Base-by-base conservation (phyloP, 2,113 vertebrate genomes). In the Tyrannus savana region DNA sequence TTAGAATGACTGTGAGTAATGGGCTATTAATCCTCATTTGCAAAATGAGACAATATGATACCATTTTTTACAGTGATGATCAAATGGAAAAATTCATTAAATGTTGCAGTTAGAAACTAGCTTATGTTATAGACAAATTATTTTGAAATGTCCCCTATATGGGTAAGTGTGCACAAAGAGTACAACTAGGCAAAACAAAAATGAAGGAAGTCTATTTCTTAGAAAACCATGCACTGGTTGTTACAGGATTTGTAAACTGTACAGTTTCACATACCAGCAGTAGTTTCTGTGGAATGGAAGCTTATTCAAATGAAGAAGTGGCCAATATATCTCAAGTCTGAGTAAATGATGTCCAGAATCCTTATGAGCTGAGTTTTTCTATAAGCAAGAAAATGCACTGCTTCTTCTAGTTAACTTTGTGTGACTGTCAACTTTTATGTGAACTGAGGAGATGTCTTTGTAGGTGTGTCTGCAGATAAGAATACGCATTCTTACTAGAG, bases 1-100 rank as follows among this genome's bases (percentile, higher is more conserved):
- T 92, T 93, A 95, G 96, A 94, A 96, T 94, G 97, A 97, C 96
- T 91, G 88, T 97, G 97, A 98, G 74, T 97, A 98, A 98, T 97
- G 94, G 94, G 84, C 93, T 97, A 97, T 96, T 97, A 96, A 98
- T 97, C 97, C 96, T 97, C 94, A 96, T 93, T 94, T 96, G 94
- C 85, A 97, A 97, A 96, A 96, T 94, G 96, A 97, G 95, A 93
- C 64, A 95, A 94, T 94, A 80, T 73, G 77, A 93, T 78, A 96
- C 87, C 67, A 92, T 97, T 97, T 97, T 97, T 96, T 79, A 96
- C 39, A 35, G 41, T 0, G 30, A 97, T 83, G 86, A 93, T 89
- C 87, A 25, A 64, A 95, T 90, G 82, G 92, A 93, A 95, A 97
- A 95, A 93, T 84, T 94, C 84, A 94, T 86, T 95, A 96, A 94